A percentile compares a stretch with the other conserved stretches of the same genome.
Evolutionary conservation across 2,888 invertebrate genomes (phyloP).

Genomic region (Erebia ligea): DNA sequence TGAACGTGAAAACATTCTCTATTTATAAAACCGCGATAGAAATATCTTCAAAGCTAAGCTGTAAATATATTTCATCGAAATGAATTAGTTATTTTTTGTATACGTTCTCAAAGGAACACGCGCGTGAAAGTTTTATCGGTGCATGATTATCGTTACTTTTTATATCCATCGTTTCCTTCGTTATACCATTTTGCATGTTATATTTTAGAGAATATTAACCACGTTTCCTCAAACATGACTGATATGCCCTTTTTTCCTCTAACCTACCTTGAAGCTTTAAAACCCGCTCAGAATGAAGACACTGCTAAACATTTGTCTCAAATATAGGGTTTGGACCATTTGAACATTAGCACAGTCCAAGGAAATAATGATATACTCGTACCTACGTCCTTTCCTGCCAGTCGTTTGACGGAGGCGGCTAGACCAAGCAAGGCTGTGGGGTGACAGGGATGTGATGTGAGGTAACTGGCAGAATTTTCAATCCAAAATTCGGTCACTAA

Average conservation of each 20-base stretch:
- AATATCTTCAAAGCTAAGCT: constrained; percentile 34
- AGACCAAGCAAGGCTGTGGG: too few species aligned
- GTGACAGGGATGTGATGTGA: too few species aligned
- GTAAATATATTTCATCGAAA: constrained; percentile 33
- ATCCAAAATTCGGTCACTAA: too few species aligned
- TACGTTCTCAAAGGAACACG: constrained; percentile 31
- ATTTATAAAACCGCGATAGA: constrained; percentile 31
- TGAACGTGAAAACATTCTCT: constrained; percentile 25
- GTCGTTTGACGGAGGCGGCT: too few species aligned
- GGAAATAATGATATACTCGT: too few species aligned
- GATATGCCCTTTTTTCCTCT: not conserved
- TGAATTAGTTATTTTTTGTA: constrained; percentile 35
- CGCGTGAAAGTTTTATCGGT: constrained; percentile 35
- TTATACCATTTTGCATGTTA: constrained; percentile 21
- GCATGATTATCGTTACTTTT: constrained; percentile 29
- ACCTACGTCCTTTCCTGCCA: too few species aligned
- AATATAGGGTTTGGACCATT: too few species aligned
- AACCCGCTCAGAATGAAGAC: too few species aligned
- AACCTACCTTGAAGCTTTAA: too few species aligned
- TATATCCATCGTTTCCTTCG: constrained; percentile 17
- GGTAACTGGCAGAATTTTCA: too few species aligned
- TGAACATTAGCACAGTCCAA: too few species aligned
- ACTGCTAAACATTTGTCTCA: too few species aligned
- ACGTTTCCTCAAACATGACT: not conserved
- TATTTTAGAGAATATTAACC: constrained; percentile 1